phyloP scores from a whole-genome alignment of 1,140 invertebrate species.

The Leptinotarsa texana region DNA sequence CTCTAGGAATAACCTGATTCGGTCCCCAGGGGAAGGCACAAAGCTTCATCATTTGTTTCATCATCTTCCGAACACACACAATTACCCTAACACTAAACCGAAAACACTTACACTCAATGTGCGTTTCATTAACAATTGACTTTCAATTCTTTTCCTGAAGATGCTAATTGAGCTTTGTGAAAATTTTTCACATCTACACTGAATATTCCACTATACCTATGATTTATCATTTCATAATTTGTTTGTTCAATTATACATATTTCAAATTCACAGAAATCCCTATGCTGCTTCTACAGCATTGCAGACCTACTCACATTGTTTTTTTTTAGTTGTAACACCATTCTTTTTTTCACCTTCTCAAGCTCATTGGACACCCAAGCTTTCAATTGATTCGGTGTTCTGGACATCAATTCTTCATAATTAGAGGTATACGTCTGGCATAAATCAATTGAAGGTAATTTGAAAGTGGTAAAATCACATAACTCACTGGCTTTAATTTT shows the following conservation, averaged over 20 bases:
- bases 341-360: not conserved
- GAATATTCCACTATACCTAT: not conserved
- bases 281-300: not conserved
- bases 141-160: not conserved
- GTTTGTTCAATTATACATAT: not conserved
- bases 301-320: not conserved
- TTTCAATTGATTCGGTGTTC: not conserved
- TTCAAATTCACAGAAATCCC: not conserved
- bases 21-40: too few relatives aligned
- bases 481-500: not conserved
- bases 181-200: not conserved
- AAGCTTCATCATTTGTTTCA: too few relatives aligned
- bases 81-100: not conserved
- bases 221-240: not conserved
- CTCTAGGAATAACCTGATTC: too few relatives aligned
- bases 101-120: not conserved
- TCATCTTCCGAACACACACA: not conserved
- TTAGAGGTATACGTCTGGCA: not conserved
- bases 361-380: not conserved
- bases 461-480: not conserved
- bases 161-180: not conserved
- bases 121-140: not conserved
- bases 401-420: not conserved
- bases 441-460: conserved; percentile 1
- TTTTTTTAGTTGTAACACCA: not conserved